Evolutionary conservation across 2,797 vertebrate genomes (phyloP), one percentile per base, ranked within the genome.

Genomic region (Cyclopterus lumpus): DNA sequence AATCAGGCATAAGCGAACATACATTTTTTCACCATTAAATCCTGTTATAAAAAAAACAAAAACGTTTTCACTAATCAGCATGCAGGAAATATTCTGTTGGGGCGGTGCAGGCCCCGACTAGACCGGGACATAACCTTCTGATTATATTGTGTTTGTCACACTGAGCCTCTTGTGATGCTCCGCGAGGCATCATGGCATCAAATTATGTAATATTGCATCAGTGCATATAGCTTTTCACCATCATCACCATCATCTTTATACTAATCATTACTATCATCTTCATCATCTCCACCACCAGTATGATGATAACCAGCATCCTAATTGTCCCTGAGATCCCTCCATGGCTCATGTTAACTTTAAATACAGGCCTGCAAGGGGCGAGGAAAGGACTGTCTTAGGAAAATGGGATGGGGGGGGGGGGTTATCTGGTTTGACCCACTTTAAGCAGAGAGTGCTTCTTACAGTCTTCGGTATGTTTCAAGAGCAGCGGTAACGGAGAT

Each of bases 151-250:
- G 42, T 81, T 82, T 73, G 36, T 71, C 77, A 71, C 63, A 28
- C n/a, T 67, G 81, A 63, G 65, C 24, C 51, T 69, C 32, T 26
- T 34, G 2, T 61, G 22, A 57, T 59, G 66, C 6, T 48, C 32
- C 30, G 0, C 64, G 76, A 24, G 74, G 71, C 86, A 80, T 83
- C 71, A n/a, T 84, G 54, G 18, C 28, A 61, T 64, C 28, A 36
- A 70, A 85, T 90, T 82, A 86, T 89, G 80, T 86, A 84, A 91
- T 83, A 34, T 59, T 88, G 89, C 85, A 87, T 88, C 82, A 85
- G 68, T 81, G 77, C 81, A 28, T 28, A 81, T 28, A 84, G 61
- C 71, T 53, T 66, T 12, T 68, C 71, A 70, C 67, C 65, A 24
- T 26, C 30, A 61, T 62, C 32, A 60, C 2, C 73, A 79, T 79